These are phyloP conservation scores for Eupithecia tripunctaria DNA, from an alignment of 2,888 invertebrate genomes.

Conservation along the genomic window DNA sequence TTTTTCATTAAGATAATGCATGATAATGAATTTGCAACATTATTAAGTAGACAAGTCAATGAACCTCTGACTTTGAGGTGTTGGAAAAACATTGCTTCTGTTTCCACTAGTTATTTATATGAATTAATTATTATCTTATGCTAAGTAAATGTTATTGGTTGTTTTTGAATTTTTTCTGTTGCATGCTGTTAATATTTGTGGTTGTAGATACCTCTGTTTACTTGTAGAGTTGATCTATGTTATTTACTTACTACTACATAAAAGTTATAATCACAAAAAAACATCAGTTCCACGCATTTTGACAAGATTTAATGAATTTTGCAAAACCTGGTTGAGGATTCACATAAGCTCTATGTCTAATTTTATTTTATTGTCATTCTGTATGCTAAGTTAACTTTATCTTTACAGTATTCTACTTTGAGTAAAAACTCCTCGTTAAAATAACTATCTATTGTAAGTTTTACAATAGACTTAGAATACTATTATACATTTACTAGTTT, in stretches of 20 bases:
- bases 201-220: background rate
- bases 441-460: background rate
- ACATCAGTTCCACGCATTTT: background rate
- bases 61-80: slow-evolving; percentile 57
- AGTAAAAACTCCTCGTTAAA: background rate
- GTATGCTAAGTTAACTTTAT: background rate
- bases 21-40: slow-evolving; percentile 1
- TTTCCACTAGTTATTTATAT: slow-evolving; percentile 44
- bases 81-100: slow-evolving; percentile 46
- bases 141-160: slow-evolving; percentile 53
- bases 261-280: background rate
- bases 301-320: background rate
- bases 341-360: background rate
- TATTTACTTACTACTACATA: background rate
- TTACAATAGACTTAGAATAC: no score
- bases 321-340: background rate
- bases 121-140: slow-evolving; percentile 52
- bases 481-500: no score
- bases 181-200: background rate
- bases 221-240: background rate
- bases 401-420: no score
- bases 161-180: background rate
- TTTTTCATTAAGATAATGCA: slow-evolving; percentile 11
- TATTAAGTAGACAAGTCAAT: slow-evolving; percentile 46
- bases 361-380: background rate